Base-by-base conservation (phyloP, 2,797 vertebrate genomes). In the Myripristis murdjan region DNA sequence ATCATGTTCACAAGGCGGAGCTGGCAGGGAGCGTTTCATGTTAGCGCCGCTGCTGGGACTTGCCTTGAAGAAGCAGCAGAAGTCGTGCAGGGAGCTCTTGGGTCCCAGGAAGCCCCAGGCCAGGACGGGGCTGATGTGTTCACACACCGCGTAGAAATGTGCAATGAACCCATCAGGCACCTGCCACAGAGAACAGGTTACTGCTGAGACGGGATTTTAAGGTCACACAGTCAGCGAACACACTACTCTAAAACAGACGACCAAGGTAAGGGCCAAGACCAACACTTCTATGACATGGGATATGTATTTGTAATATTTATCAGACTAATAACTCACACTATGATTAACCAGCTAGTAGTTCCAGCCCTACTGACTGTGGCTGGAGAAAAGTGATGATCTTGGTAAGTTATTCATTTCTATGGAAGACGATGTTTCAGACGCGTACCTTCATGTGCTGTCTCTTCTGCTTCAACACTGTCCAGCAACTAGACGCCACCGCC, bases 81-180 rank as follows among this genome's bases (percentile, higher is more conserved):
- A 91, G 82, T 99, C 96, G 16, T 98, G 94, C 39, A 99, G 94
- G 64, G 97, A 95, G 85, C 95, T 97, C 87, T 94, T 97, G 31
- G 97, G 97, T 1, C 98, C 97, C 80, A 99, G 91, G 88, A 99
- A 98, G n/a, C 98, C 98, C 98, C 98, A 99, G 0, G 97, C 97
- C 85, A 99, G 90, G 43, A 98, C 96, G 0, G 97, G 98, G 66
- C 97, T 96, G 81, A 98, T 95, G 60, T 99, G 97, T 78, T 99
- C 98, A 91, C 98, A 99, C 83, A 99, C 93, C 0, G 95, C 87
- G 75, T 98, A 99, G 90, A 99, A 98, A 84, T 97, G 97, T 48
- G 96, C 96, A 77, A 98, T 97, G 93, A 99, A 99, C 55, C 98
- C 97, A 67, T 98, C 95, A 1, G 95, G 86, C 28, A 96, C 94